phyloP scores from a whole-genome alignment of 2,888 invertebrate genomes.

The Limulus polyphemus region DNA sequence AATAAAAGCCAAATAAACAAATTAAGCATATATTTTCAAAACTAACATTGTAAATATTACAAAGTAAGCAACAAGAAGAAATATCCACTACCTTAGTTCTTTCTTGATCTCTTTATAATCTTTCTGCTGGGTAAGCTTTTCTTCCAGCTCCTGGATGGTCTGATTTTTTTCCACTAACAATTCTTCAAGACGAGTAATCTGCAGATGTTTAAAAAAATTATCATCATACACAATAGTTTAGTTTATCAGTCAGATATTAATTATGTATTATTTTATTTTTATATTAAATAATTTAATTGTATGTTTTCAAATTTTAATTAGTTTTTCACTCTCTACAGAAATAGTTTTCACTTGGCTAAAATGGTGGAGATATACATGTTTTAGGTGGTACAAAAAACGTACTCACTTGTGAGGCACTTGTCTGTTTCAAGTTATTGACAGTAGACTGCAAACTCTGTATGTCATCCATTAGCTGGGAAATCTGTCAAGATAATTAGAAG shows the following conservation, averaged over 20 bases:
- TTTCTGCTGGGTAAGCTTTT: slow-evolving; percentile 67
- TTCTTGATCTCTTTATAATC: slow-evolving; percentile 89
- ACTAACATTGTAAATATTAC: too few species aligned
- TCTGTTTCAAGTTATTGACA: slow-evolving; percentile 73
- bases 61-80: too few species aligned
- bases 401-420: slow-evolving; percentile 59
- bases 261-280: background rate
- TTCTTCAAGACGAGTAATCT: slow-evolving; percentile 73
- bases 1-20: too few species aligned
- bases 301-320: background rate
- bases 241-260: background rate
- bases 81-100: slow-evolving; percentile 48
- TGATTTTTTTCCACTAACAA: slow-evolving; percentile 74
- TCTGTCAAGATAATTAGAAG: slow-evolving; percentile 39
- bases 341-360: too few species aligned
- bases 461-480: slow-evolving; percentile 84
- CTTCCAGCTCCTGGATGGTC: slow-evolving; percentile 70
- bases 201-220: slow-evolving; percentile 16
- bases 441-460: slow-evolving; percentile 75
- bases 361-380: too few species aligned
- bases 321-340: too few species aligned
- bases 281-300: too few species aligned
- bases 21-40: too few species aligned
- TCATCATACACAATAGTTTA: background rate
- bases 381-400: too few species aligned